phyloP scores from a whole-genome alignment of 2,113 vertebrate genomes.

The Thermophis baileyi region DNA sequence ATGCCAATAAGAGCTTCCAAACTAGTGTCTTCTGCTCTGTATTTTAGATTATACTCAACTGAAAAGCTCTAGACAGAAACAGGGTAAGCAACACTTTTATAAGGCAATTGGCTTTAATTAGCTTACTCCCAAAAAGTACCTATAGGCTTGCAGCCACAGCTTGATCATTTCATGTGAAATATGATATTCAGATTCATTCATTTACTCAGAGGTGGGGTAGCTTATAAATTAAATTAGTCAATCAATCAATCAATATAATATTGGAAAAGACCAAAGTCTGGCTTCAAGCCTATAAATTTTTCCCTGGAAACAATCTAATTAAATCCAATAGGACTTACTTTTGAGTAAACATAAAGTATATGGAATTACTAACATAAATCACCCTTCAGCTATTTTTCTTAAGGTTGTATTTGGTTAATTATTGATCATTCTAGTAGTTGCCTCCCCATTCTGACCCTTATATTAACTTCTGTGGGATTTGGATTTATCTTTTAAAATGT shows the following conservation, averaged over 20 bases:
- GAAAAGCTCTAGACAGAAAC: neutral
- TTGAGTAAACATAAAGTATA: neutral
- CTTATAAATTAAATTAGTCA: neutral
- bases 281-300: neutral
- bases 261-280: neutral
- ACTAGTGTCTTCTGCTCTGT: neutral
- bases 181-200: neutral
- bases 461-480: neutral
- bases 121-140: neutral
- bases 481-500: neutral
- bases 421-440: neutral
- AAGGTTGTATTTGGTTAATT: neutral
- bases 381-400: neutral
- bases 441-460: neutral
- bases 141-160: neutral
- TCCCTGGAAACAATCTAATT: neutral
- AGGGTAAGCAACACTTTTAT: neutral
- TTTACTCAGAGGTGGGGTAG: neutral
- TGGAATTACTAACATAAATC: neutral
- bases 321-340: neutral
- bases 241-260: neutral
- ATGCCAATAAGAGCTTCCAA: neutral
- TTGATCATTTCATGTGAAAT: neutral
- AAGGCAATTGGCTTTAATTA: neutral
- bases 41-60: neutral